A percentile compares a stretch with the other conserved stretches of the same genome.
Conservation (phyloP, 1,140 invertebrate genomes). For the Anoplolepis gracilipes region DNA sequence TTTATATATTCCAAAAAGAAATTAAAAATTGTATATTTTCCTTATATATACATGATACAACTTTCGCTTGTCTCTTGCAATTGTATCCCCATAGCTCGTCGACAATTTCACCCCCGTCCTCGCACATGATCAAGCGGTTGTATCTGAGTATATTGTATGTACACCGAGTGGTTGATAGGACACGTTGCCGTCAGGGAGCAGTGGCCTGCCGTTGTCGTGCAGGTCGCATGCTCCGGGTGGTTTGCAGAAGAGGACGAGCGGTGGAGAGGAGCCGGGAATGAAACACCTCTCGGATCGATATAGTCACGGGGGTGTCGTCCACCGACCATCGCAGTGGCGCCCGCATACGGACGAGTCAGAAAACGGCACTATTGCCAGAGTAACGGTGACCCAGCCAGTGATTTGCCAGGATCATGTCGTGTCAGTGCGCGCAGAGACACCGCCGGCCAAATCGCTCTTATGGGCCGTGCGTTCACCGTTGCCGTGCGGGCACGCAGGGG, state of each 20-base stretch:
- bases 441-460: slow-evolving; percentile 35
- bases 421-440: slow-evolving; percentile 70
- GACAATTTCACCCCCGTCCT: neutral
- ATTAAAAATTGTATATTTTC: neutral
- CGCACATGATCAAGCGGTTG: slow-evolving; percentile 23
- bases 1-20: neutral
- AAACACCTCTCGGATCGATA: slow-evolving; percentile 78
- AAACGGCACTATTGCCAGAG: slow-evolving; percentile 68
- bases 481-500: slow-evolving; percentile 15
- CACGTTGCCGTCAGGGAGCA: slow-evolving; percentile 78
- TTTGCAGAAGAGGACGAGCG: slow-evolving; percentile 40
- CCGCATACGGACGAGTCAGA: slow-evolving; percentile 76
- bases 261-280: slow-evolving; percentile 28
- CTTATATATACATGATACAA: neutral
- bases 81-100: neutral
- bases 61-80: neutral
- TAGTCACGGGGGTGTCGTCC: slow-evolving; percentile 82
- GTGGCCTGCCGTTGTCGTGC: slow-evolving; percentile 77
- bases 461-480: neutral
- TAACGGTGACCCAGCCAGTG: slow-evolving; percentile 69
- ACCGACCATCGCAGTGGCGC: slow-evolving; percentile 76
- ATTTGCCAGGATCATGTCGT: slow-evolving; percentile 49
- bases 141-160: slow-evolving; percentile 24
- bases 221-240: slow-evolving; percentile 63
- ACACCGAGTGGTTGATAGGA: slow-evolving; percentile 65